These are phyloP conservation scores for Avahi laniger DNA, from an alignment of 2,797 vertebrate genomes.

Conservation along the genomic window DNA sequence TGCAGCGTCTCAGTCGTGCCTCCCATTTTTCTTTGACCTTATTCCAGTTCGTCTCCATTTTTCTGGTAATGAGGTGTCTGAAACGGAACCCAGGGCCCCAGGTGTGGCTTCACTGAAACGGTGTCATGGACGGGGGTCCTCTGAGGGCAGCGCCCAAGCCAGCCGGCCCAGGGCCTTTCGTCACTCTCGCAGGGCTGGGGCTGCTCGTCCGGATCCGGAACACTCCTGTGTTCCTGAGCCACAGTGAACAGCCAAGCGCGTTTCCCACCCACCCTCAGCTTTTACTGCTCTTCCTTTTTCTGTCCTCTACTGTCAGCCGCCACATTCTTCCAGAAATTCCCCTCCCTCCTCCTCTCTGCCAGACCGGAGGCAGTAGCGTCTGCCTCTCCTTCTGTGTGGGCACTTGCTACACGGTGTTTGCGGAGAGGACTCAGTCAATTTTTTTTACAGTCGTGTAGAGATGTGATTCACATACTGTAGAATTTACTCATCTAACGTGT, in stretches of 20 bases:
- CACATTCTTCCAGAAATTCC: not conserved
- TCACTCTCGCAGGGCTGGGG: not conserved
- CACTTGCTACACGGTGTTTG: not conserved
- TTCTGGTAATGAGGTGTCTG: constrained; percentile 39
- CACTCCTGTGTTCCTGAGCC: not conserved
- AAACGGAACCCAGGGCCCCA: not conserved
- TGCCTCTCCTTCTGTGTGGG: not conserved
- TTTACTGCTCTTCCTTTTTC: not conserved
- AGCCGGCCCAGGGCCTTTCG: not conserved
- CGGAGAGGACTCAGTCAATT: not conserved
- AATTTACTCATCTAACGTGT: not conserved
- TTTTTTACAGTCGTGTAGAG: not conserved
- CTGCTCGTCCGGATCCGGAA: not conserved
- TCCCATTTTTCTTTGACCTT: constrained; percentile 29
- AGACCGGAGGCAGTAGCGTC: not conserved
- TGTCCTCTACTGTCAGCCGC: not conserved
- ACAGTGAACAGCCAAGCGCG: not conserved
- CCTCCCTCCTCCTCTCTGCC: not conserved
- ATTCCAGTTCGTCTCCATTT: constrained; percentile 42
- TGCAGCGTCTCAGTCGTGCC: constrained; percentile 20
- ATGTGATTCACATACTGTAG: not conserved
- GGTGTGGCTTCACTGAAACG: not conserved
- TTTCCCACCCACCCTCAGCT: not conserved
- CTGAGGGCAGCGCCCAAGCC: not conserved
- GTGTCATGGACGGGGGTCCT: not conserved